These are phyloP conservation scores for Clarias magur DNA, from an alignment of 2,113 vertebrate species.

Conservation along the genomic window DNA sequence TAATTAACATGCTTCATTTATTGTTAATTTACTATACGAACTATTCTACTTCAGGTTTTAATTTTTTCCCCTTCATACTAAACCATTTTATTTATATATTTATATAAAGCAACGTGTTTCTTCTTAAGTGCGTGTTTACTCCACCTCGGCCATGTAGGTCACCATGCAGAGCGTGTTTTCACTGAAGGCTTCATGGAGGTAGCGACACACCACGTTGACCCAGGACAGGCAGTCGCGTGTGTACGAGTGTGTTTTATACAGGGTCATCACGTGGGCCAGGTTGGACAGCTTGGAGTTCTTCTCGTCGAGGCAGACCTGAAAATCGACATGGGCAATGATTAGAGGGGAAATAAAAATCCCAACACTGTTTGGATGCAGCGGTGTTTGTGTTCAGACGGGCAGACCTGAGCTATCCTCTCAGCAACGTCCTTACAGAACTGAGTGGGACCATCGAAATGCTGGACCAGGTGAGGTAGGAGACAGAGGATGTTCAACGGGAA, in stretches of 20 bases:
- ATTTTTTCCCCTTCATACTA: too few species aligned
- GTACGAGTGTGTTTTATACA: constrained; percentile 96
- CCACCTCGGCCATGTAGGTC: constrained; percentile 93
- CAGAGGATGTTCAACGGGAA: constrained; percentile 96
- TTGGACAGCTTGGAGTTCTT: constrained; percentile 95
- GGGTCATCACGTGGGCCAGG: constrained; percentile 95
- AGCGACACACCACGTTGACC: constrained; percentile 96
- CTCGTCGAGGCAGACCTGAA: constrained; percentile 91
- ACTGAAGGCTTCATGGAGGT: constrained; percentile 94
- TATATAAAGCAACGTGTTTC: too few species aligned
- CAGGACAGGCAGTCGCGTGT: constrained; percentile 93
- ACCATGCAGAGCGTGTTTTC: constrained; percentile 94
- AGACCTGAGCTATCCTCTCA: constrained; percentile 95
- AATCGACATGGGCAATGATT: not conserved
- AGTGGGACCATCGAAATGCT: constrained; percentile 90
- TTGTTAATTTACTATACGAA: not conserved
- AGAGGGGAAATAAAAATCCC: not conserved
- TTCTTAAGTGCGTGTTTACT: constrained; percentile 61
- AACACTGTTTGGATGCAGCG: not conserved
- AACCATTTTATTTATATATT: too few species aligned
- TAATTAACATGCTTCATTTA: not conserved
- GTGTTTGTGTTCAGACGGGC: not conserved
- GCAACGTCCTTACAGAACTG: constrained; percentile 97
- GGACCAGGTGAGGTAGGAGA: constrained; percentile 94
- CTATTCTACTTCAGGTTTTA: not conserved